Evolutionary conservation across 2,113 vertebrate genomes (phyloP).

Genomic region (Apaloderma vittatum): DNA sequence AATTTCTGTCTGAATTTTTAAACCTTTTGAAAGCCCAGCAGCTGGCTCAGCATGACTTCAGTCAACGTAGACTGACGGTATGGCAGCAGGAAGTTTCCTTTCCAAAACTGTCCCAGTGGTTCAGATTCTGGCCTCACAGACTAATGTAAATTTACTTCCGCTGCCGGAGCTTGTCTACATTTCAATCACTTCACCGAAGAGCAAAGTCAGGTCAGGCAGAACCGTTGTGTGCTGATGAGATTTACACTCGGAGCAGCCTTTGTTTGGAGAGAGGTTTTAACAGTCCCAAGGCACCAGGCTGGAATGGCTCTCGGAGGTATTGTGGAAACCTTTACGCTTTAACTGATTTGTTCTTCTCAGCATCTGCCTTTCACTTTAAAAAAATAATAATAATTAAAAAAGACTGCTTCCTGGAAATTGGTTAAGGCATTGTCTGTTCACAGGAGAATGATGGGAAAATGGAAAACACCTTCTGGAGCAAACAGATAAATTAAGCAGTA

Average conservation of each 20-base stretch:
- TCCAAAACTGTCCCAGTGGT: neutral
- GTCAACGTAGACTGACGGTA: neutral
- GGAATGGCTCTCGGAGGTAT: neutral
- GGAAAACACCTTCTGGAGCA: slow-evolving; percentile 60
- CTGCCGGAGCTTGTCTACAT: neutral
- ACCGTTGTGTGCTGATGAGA: slow-evolving; percentile 38
- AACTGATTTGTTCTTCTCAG: slow-evolving; percentile 21
- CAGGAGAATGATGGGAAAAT: neutral
- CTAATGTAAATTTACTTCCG: neutral
- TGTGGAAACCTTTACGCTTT: slow-evolving; percentile 24
- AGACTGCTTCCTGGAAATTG: slow-evolving; percentile 38
- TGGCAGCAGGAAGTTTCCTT: neutral
- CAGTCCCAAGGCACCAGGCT: slow-evolving; percentile 1
- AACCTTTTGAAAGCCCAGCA: neutral
- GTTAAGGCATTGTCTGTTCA: slow-evolving; percentile 17
- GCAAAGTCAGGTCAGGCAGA: slow-evolving; percentile 8
- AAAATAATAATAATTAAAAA: neutral
- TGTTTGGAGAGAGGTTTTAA: slow-evolving; percentile 34
- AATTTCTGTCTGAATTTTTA: neutral
- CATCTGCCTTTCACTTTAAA: slow-evolving; percentile 34
- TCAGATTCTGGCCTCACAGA: neutral
- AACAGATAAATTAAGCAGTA: slow-evolving; percentile 57
- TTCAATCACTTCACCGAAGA: neutral
- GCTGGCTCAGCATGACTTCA: neutral
- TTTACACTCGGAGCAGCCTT: slow-evolving; percentile 17